phyloP scores from a whole-genome alignment of 64 coral and sea anemone genomes.

The Montipora capricornis region DNA sequence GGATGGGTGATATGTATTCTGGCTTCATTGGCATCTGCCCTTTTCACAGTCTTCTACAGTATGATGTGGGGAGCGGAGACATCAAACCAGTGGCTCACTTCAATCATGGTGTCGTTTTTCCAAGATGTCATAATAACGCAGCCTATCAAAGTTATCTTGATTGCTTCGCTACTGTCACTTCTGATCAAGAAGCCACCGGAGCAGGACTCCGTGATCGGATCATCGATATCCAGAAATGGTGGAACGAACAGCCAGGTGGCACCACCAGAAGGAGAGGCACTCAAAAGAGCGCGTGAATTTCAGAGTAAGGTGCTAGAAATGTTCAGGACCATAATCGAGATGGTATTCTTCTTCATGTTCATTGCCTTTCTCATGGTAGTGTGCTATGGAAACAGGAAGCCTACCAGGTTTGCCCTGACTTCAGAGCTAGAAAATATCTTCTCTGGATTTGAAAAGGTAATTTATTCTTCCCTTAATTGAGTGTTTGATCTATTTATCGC shows the following conservation, averaged over 20 bases:
- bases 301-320: conserved; percentile 70
- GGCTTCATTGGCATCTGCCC: conserved; percentile 44
- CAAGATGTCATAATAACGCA: conserved; percentile 80
- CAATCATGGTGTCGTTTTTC: conserved; percentile 80
- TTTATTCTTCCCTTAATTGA: neutral
- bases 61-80: conserved; percentile 75
- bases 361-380: conserved; percentile 60
- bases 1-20: conserved; percentile 65
- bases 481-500: neutral
- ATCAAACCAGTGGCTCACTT: conserved; percentile 75
- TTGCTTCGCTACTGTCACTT: conserved; percentile 66
- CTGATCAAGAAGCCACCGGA: conserved; percentile 63
- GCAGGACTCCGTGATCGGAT: conserved; percentile 59
- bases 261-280: conserved; percentile 40
- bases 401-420: conserved; percentile 43
- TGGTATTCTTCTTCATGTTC: conserved; percentile 61
- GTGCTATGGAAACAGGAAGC: conserved; percentile 73
- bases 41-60: conserved; percentile 74
- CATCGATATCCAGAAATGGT: conserved; percentile 36
- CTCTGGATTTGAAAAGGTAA: conserved; percentile 67
- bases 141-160: conserved; percentile 70
- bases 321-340: conserved; percentile 72
- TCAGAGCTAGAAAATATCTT: conserved; percentile 36
- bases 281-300: conserved; percentile 52
- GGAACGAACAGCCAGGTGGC: conserved; percentile 37